Base-by-base conservation (phyloP, 2,888 invertebrate species). In the Lepetodrilus schrolli region DNA sequence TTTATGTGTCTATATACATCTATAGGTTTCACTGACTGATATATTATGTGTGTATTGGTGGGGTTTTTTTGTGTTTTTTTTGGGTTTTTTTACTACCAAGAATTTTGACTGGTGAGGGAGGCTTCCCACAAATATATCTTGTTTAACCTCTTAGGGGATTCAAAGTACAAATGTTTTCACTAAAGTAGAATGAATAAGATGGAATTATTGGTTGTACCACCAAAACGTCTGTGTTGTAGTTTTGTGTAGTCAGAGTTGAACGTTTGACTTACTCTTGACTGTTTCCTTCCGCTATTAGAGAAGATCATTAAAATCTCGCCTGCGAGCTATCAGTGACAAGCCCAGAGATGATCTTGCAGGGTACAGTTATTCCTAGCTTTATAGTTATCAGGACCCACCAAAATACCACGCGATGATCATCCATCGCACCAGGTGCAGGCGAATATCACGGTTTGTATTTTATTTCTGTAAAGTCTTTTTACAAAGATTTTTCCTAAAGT, bases 241-340 rank as follows among this genome's bases (percentile, higher is more conserved):
- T 20, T 66, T 71, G 36, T 74, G 51, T 58, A 73, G 49, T 65
- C 43, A 58, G 58, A 58, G 58, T 58, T 58, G 58, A 30, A 30
- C 58, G 58, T 70, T 75, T 73, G 80, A 84, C 84, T 84, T 82
- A 83, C 76, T 79, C 70, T 84, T 81, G 80, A 79, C 76, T 80
- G 74, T 82, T 83, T 82, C 80, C 80, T 82, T 83, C 83, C 84
- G 82, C 84, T 80, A 85, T 86, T 84, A 87, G 87, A 82, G 82
- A 83, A 82, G 83, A 82, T 83, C 82, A 83, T 80, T 80, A 82
- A 78, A 82, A 78, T 83, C 77, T 81, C 82, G 79, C 80, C 83
- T 81, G 80, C 82, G 80, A 79, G 83, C 83, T 81, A 78, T 81
- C 80, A 80, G 79, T 83, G 82, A 80, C 81, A 82, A 80, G 82